phyloP scores from a whole-genome alignment of 1,140 invertebrate species.

The Aphidius ervi region DNA sequence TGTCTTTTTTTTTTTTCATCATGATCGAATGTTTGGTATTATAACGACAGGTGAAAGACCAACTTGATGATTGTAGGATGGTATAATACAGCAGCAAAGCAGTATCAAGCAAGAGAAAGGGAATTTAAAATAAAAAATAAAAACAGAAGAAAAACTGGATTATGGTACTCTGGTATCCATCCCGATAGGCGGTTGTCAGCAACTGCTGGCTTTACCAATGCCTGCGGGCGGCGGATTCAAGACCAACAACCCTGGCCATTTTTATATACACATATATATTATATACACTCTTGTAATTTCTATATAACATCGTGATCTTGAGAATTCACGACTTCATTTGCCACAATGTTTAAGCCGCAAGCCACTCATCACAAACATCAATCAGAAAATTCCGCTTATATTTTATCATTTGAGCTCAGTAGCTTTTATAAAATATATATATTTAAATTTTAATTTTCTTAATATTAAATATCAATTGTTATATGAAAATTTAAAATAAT shows the following conservation, averaged over 20 bases:
- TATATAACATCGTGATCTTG: too few relatives aligned
- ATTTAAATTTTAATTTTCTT: conserved; percentile 3
- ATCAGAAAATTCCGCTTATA: too few relatives aligned
- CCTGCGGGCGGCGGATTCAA: conserved; percentile 13
- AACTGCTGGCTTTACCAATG: conserved; percentile 15
- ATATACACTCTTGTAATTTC: too few relatives aligned
- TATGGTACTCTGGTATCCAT: conserved; percentile 18
- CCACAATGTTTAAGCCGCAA: background rate
- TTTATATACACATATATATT: too few relatives aligned
- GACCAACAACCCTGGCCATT: background rate
- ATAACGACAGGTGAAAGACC: conserved; percentile 9
- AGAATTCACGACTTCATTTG: conserved; percentile 13
- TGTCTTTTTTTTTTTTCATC: too few relatives aligned
- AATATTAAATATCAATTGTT: too few relatives aligned
- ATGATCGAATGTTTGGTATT: background rate
- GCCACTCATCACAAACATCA: too few relatives aligned
- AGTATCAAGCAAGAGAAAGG: conserved; percentile 7
- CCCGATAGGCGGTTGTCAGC: conserved; percentile 20
- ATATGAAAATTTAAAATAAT: too few relatives aligned
- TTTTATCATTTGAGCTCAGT: too few relatives aligned
- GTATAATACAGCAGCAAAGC: too few relatives aligned
- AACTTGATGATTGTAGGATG: too few relatives aligned
- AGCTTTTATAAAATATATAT: too few relatives aligned
- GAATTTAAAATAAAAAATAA: background rate
- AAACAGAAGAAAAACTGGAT: conserved; percentile 25